Base-by-base conservation (phyloP, 1,140 invertebrate genomes). In the Pseudomyrmex sp. region DNA sequence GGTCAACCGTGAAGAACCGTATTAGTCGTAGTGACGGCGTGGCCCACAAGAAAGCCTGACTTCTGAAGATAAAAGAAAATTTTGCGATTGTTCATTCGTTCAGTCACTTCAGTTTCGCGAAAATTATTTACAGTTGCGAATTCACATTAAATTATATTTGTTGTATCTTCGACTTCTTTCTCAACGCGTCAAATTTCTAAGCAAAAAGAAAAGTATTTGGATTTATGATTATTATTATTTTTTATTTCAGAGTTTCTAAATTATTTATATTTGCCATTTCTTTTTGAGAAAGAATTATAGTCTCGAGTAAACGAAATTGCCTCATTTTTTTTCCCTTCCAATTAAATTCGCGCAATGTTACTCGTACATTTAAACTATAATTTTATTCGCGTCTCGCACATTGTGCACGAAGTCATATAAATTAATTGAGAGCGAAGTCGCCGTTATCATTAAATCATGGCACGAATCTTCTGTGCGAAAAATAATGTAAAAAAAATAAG, bases 1-100 rank as follows among this genome's bases (percentile, higher is more conserved):
- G 76, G 76, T 80, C 66, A 80, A 61, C 15, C 54, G 46, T 80
- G 54, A 80, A 72, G 54, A n/a, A 80, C 50, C 52, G n/a, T 48
- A 2, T 79, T 48, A 23, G 54, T 61, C 13, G 23, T 8, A 7
- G n/a, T 46, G 44, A 79, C 15, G 20, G 23, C 35, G 44, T 58
- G 44, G 18, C n/a, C 2, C 2, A 18, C 8, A 18, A 8, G 15
- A 59, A 70, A 69, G 3, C 13, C 13, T 5, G 15, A 44, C 9
- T 70, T 61, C 59, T 2, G 20, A 26, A 10, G 50, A 70, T 26
- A 79, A 46, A 46, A n/a, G 1, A 69, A 48, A 69, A 69, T 58
- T 8, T 68, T 65, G 2, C 4, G 8, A 66, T 20, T 15, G 23
- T 23, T 48, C 18, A n/a, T 75, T 12, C 4, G n/a, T 20, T 35